Percentiles rank a stretch among this genome's conserved stretches.
Evolutionary conservation across 1,140 invertebrate species (phyloP).

Genomic region (Bombus pyrosoma): DNA sequence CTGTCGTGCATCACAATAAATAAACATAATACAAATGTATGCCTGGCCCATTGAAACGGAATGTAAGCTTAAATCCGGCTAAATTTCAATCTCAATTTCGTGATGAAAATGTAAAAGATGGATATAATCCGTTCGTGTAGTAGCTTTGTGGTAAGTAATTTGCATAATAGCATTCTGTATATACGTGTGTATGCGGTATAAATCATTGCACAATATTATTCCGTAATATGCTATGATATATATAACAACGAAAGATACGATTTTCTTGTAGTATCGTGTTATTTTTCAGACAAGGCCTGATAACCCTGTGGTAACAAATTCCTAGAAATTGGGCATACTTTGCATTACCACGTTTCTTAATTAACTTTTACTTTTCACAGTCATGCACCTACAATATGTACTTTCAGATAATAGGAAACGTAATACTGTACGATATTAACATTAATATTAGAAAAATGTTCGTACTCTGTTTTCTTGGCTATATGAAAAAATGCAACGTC

Average conservation of each 20-base stretch:
- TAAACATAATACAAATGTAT: background rate
- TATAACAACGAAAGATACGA: background rate
- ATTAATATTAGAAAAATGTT: too few species aligned
- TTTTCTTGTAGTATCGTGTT: background rate
- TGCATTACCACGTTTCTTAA: too few species aligned
- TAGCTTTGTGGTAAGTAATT: background rate
- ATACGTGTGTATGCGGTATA: background rate
- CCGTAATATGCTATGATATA: background rate
- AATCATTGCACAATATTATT: background rate
- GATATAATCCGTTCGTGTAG: background rate
- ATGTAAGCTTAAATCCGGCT: background rate
- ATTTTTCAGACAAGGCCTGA: fast-evolving
- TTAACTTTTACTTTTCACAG: too few species aligned
- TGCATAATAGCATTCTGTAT: background rate
- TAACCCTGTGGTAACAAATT: background rate
- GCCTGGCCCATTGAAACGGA: background rate
- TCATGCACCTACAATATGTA: too few species aligned
- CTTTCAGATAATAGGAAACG: too few species aligned
- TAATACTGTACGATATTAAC: too few species aligned
- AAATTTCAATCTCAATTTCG: background rate
- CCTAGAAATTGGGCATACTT: background rate
- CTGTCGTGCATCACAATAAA: background rate
- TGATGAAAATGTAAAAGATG: background rate
- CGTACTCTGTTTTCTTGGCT: too few species aligned
- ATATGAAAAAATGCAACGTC: too few species aligned